phyloP scores from a whole-genome alignment of 2,113 vertebrate genomes.

The Hyla sarda region DNA sequence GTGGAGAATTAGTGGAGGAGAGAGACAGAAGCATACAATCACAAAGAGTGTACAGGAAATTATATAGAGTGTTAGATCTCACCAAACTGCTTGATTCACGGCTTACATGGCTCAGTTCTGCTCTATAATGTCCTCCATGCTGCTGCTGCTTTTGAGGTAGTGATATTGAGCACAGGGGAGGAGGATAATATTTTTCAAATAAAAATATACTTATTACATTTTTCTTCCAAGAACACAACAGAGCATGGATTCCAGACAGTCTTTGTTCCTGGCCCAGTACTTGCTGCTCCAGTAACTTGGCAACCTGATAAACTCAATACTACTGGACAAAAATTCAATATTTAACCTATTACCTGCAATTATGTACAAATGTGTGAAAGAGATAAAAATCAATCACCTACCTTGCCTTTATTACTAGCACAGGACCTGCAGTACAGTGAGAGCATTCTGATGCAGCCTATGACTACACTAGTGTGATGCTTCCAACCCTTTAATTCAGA shows the following conservation, averaged over 20 bases:
- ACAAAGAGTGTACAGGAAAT: no score
- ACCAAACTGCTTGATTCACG: no score
- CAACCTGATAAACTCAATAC: neutral
- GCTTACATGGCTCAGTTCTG: no score
- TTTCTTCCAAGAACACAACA: neutral
- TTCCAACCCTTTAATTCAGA: neutral
- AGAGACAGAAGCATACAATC: no score
- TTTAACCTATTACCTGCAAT: neutral
- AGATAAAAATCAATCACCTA: neutral
- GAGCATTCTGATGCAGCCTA: neutral
- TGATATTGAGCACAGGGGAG: no score
- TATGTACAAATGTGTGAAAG: neutral
- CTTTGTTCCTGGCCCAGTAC: neutral
- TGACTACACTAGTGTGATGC: neutral
- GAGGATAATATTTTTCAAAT: no score
- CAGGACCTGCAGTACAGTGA: neutral
- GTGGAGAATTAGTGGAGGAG: no score
- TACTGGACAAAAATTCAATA: neutral
- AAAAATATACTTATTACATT: no score
- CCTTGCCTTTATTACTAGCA: no score
- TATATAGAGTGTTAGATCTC: no score
- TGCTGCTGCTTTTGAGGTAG: no score
- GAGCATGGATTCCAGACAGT: neutral
- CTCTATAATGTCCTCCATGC: no score
- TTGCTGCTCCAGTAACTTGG: neutral